phyloP scores from a whole-genome alignment of 2,888 invertebrate species.

The Athrips mouffetella region DNA sequence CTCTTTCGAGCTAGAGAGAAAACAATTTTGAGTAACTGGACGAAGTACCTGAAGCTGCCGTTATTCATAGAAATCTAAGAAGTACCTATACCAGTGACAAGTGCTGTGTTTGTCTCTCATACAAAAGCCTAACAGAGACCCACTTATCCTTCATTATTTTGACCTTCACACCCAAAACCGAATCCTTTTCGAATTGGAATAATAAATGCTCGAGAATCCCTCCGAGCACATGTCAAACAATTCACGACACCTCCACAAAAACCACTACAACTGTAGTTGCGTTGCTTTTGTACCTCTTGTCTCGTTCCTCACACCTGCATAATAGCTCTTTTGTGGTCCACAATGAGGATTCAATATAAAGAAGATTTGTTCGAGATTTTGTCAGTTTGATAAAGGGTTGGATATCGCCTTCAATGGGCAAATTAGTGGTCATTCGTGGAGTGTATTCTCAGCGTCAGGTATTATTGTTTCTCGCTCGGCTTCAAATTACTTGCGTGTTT shows the following conservation, averaged over 20 bases:
- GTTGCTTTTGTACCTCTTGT: background rate
- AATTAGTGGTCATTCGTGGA: slow-evolving; percentile 23
- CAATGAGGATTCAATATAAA: slow-evolving; percentile 21
- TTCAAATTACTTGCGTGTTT: slow-evolving; percentile 8
- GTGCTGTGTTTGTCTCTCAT: too few species aligned
- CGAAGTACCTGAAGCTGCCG: too few species aligned
- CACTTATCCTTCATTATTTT: background rate
- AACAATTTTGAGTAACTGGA: too few species aligned
- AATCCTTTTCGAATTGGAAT: background rate
- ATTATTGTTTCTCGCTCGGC: background rate
- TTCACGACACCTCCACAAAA: slow-evolving; percentile 16
- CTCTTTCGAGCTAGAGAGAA: too few species aligned
- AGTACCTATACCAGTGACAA: too few species aligned
- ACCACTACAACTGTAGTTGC: slow-evolving; percentile 1
- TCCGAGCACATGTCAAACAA: background rate
- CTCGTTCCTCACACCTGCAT: slow-evolving; percentile 21
- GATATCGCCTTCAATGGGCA: slow-evolving; percentile 8
- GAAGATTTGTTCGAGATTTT: slow-evolving; percentile 24
- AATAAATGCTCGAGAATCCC: background rate
- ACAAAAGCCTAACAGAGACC: too few species aligned
- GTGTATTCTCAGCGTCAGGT: background rate
- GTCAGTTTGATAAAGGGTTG: slow-evolving; percentile 30
- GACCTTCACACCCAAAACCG: slow-evolving; percentile 2
- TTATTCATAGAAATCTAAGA: too few species aligned
- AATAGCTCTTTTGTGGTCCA: slow-evolving; percentile 16